A percentile compares a stretch with the other conserved stretches of the same genome.
These are phyloP conservation scores for Cnemophilus loriae DNA, from an alignment of 2,113 vertebrate species.

Conservation along the genomic window DNA sequence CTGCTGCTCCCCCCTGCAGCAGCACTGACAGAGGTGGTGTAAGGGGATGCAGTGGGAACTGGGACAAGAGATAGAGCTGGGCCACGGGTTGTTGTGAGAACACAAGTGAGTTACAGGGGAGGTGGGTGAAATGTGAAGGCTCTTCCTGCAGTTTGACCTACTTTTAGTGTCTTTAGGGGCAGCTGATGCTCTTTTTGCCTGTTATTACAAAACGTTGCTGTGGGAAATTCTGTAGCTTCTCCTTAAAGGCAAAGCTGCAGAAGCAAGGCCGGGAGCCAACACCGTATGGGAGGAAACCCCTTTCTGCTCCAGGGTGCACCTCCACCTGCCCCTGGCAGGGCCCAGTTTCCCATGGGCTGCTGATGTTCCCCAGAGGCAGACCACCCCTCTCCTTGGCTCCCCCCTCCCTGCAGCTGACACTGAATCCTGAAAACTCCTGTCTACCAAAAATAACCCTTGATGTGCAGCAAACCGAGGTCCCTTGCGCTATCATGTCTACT, in stretches of 20 bases:
- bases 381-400: neutral
- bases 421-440: neutral
- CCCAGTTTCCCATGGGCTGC: neutral
- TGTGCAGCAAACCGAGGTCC: neutral
- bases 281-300: neutral
- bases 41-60: neutral
- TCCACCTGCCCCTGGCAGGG: rapidly evolving
- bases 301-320: neutral
- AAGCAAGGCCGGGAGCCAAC: neutral
- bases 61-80: neutral
- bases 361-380: neutral
- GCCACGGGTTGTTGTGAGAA: rapidly evolving
- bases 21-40: neutral
- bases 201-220: neutral
- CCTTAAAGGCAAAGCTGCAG: neutral
- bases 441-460: neutral
- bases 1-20: neutral
- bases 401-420: neutral
- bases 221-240: neutral
- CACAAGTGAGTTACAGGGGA: neutral
- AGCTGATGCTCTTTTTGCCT: neutral
- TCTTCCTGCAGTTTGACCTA: neutral
- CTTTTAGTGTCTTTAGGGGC: neutral
- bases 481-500: neutral
- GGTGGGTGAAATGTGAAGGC: neutral